Evolutionary conservation across 2,797 vertebrate species (phyloP), one percentile per base, ranked within the genome.

Genomic region (Sebastes vulpes): DNA sequence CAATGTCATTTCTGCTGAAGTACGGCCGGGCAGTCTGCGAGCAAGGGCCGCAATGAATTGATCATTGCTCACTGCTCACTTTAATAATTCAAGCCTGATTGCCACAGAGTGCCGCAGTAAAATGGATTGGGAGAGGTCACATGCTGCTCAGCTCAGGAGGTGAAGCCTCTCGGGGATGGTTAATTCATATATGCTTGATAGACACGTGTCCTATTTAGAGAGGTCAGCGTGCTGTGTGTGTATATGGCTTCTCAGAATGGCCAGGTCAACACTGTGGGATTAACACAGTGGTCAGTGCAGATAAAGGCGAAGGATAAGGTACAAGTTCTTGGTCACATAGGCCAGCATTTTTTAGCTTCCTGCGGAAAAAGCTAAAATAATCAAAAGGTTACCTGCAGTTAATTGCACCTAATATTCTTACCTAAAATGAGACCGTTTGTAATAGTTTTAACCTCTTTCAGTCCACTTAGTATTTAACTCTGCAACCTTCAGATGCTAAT

Each of bases 111-210:
- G 90, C 94, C 77, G 95, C 94, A 95, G 94, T 95, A 95, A 96
- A 96, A 96, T 95, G 93, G 95, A 96, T 97, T 92, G 94, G 92
- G 93, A 91, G 95, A 95, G 95, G 95, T 96, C 95, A 89, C 87
- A 97, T 96, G 96, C 89, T 91, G 93, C 94, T 94, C 93, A 84
- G 92, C 95, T 95, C 93, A 94, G 90, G 93, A 98, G 95, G 96
- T 97, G 97, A 97, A 96, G 95, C 95, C 97, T 96, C 97, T 92
- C 78, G 97, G 97, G 97, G 96, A 96, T 95, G 94, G 96, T 97
- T 97, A 96, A 98, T 97, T 97, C 96, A 96, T 97, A 97, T 96
- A 96, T 96, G 96, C 96, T 97, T 97, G 96, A 97, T 97, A 96
- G 96, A 97, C 97, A 97, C 95, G 94, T 96, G 95, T 97, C 96